phyloP scores from a whole-genome alignment of 2,888 invertebrate genomes.

The Drosophila planitibia region DNA sequence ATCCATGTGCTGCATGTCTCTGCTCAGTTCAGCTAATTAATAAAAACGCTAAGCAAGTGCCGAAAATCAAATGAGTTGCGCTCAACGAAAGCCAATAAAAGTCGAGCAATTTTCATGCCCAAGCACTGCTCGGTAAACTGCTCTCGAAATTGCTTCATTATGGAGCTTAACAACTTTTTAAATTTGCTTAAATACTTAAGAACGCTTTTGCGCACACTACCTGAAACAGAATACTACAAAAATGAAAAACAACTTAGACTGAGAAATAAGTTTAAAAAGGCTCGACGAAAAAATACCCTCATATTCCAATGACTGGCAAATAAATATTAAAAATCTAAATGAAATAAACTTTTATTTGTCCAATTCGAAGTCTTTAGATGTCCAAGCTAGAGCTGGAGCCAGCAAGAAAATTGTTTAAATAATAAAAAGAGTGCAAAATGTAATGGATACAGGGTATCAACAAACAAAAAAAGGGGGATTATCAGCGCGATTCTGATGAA shows the following conservation, averaged over 20 bases:
- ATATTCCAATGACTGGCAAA: not conserved
- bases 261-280: not conserved
- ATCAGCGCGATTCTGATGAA: conserved; percentile 26
- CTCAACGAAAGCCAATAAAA: conserved; percentile 56
- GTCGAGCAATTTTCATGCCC: conserved; percentile 23
- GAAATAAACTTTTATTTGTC: not conserved
- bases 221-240: conserved; percentile 25
- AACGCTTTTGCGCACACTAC: conserved; percentile 31
- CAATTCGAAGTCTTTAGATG: not conserved
- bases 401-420: not conserved
- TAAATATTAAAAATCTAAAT: not conserved
- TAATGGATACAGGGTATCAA: not conserved
- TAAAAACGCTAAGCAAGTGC: conserved; percentile 30
- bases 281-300: conserved; percentile 3
- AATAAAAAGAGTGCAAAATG: not conserved
- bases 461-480: conserved; percentile 4
- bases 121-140: conserved; percentile 27
- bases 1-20: not conserved
- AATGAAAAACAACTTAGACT: not conserved
- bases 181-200: conserved; percentile 78
- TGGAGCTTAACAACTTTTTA: conserved; percentile 75
- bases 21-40: conserved; percentile 5
- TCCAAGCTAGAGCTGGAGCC: not conserved
- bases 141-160: conserved; percentile 68
- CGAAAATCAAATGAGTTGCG: conserved; percentile 58